Evolutionary conservation across 2,797 vertebrate genomes (phyloP).

Genomic region (Sitta carolinensis): DNA sequence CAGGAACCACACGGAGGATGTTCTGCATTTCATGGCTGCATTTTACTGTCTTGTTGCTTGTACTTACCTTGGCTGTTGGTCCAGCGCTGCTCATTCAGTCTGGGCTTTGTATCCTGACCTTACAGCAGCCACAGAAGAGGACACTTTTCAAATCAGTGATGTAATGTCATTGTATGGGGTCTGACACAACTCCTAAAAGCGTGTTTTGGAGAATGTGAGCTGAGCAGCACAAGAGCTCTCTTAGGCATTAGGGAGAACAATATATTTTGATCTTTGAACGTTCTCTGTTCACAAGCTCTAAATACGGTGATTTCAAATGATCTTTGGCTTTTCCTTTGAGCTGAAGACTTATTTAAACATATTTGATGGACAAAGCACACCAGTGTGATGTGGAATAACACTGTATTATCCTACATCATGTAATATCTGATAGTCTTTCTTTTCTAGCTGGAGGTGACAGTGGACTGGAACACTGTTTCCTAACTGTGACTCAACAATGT

Average conservation of each 20-base stretch:
- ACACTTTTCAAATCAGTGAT: not conserved
- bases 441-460: not conserved
- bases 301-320: not conserved
- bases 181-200: not conserved
- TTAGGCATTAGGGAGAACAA: not conserved
- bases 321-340: not conserved
- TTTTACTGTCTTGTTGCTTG: not conserved
- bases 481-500: not conserved
- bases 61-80: not conserved
- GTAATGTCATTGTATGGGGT: not conserved
- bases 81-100: fast-evolving
- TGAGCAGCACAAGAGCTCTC: not conserved
- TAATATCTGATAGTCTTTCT: not conserved
- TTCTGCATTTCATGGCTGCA: not conserved
- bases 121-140: fast-evolving
- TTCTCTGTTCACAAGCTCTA: not conserved
- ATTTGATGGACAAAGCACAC: not conserved
- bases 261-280: not conserved
- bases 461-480: not conserved
- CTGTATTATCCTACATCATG: not conserved
- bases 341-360: not conserved
- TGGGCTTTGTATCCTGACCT: not conserved
- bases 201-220: not conserved
- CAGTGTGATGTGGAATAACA: not conserved
- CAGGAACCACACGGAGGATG: not conserved